A percentile compares a stretch with the other conserved stretches of the same genome.
Conservation (phyloP, 2,797 vertebrate genomes). For the Nyctalus aviator region DNA sequence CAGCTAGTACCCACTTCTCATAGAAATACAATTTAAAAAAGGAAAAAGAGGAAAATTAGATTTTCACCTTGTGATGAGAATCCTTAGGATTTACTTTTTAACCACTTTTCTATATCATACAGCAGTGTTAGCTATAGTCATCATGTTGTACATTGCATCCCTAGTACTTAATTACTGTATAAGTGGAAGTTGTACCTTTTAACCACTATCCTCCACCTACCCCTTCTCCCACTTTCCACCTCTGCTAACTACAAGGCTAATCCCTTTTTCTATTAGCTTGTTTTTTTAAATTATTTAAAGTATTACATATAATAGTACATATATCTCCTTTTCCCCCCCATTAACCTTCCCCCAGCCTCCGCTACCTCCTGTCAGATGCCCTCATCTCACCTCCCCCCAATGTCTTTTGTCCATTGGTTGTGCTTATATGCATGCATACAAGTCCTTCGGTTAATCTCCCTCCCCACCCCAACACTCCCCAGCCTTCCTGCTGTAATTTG, state of each 20-base stretch:
- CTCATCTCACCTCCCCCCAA: no score
- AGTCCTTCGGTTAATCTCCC: no score
- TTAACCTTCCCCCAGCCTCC: no score
- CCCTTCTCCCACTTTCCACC: background rate
- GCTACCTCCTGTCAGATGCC: no score
- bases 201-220: background rate
- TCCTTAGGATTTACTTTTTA: background rate
- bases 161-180: background rate
- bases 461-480: no score
- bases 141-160: background rate
- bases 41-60: background rate
- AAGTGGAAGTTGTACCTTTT: background rate
- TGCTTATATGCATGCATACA: no score
- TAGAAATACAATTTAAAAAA: background rate
- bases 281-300: no score
- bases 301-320: no score
- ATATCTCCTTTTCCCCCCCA: no score
- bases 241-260: background rate
- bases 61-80: background rate
- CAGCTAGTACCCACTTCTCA: background rate
- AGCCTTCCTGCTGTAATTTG: no score
- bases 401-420: no score
- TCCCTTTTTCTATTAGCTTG: background rate
- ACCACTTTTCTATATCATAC: background rate
- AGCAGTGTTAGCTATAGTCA: background rate